Evolutionary conservation across 2,797 vertebrate genomes (phyloP).

Genomic region (Helicolenus hilgendorfi): DNA sequence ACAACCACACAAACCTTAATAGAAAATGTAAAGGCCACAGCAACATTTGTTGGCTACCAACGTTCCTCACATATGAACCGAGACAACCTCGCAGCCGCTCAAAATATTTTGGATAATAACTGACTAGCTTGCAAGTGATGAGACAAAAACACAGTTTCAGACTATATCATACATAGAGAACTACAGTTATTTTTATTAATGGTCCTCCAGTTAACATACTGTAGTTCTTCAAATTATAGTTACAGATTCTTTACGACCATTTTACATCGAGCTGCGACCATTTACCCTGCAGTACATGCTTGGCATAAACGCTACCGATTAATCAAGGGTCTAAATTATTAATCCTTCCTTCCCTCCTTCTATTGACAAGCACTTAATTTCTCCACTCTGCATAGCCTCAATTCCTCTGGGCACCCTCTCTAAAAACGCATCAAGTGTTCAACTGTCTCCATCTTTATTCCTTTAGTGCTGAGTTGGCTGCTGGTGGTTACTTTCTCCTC

Average conservation of each 20-base stretch:
- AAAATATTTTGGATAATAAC: not conserved
- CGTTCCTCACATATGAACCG: not conserved
- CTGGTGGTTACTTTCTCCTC: not conserved
- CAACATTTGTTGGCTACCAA: not conserved
- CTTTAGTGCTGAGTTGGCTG: not conserved
- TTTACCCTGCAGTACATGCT: not conserved
- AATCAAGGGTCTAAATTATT: not conserved
- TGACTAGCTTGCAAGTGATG: not conserved
- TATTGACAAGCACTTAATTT: not conserved
- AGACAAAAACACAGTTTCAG: not conserved
- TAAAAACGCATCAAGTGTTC: not conserved
- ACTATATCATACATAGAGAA: not conserved
- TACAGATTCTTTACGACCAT: not conserved
- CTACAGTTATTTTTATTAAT: not conserved
- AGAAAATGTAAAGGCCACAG: not conserved
- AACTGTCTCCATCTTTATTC: not conserved
- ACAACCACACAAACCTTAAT: not conserved
- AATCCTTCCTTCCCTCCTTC: not conserved
- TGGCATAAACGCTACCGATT: not conserved
- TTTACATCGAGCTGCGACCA: not conserved
- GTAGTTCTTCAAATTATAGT: not conserved
- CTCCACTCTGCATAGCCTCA: not conserved
- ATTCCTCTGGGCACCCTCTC: not conserved
- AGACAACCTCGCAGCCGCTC: not conserved
- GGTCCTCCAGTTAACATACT: not conserved